These are phyloP conservation scores for Pipistrellus nathusii DNA, from an alignment of 2,797 vertebrate genomes.

Conservation along the genomic window DNA sequence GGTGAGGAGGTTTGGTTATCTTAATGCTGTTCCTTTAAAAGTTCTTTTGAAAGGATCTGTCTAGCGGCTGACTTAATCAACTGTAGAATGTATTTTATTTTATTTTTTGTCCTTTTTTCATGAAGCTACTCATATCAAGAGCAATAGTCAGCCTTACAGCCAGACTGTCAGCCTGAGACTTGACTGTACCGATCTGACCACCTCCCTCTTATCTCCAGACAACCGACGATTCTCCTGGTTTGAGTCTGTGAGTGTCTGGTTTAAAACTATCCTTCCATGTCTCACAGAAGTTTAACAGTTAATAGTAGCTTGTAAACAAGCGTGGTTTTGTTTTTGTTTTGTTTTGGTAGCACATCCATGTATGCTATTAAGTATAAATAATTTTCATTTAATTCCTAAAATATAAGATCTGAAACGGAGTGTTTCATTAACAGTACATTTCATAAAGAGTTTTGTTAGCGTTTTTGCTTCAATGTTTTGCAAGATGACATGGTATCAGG, in stretches of 20 bases:
- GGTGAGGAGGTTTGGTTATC: constrained; percentile 65
- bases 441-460: background rate
- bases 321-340: constrained; percentile 28
- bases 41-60: constrained; percentile 26
- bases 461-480: constrained; percentile 73
- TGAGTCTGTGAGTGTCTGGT: constrained; percentile 69
- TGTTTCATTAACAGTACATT: constrained; percentile 36
- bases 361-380: constrained; percentile 61
- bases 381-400: constrained; percentile 75
- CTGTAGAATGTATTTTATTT: constrained; percentile 63
- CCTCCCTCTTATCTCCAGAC: constrained; percentile 70
- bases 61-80: constrained; percentile 73
- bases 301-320: constrained; percentile 69
- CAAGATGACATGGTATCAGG: constrained; percentile 68
- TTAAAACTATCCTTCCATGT: constrained; percentile 52
- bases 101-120: constrained; percentile 72
- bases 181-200: constrained; percentile 75
- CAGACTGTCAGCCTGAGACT: constrained; percentile 56
- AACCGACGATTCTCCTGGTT: constrained; percentile 63
- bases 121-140: constrained; percentile 70
- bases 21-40: background rate
- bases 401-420: constrained; percentile 75
- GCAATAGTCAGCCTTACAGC: constrained; percentile 70
- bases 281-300: constrained; percentile 64
- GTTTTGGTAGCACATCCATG: constrained; percentile 59